phyloP scores from a whole-genome alignment of 2,797 vertebrate genomes.

The Molossus alvarezi region DNA sequence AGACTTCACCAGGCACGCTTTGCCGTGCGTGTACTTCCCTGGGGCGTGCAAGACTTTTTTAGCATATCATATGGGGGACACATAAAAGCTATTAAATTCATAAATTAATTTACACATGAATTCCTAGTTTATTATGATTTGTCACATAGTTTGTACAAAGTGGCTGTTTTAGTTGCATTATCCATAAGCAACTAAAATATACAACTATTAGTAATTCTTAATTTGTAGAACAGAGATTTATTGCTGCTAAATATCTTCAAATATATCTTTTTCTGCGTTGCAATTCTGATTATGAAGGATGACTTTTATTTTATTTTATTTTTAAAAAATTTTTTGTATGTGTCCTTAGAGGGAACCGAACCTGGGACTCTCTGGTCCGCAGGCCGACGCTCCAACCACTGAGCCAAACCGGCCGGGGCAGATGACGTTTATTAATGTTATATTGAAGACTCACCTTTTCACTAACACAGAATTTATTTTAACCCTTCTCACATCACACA shows the following conservation, averaged over 20 bases:
- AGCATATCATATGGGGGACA: slow-evolving; percentile 32
- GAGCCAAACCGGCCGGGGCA: too few relatives aligned
- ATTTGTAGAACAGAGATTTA: slow-evolving; percentile 25
- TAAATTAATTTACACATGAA: slow-evolving; percentile 64
- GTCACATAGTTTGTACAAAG: slow-evolving; percentile 53
- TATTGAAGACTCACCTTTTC: neutral
- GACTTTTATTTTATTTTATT: neutral
- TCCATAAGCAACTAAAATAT: slow-evolving; percentile 49
- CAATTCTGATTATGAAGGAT: slow-evolving; percentile 17
- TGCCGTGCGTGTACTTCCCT: slow-evolving; percentile 18
- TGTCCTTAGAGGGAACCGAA: too few relatives aligned
- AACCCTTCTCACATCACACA: neutral
- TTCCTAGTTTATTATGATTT: slow-evolving; percentile 44
- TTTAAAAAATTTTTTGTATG: too few relatives aligned
- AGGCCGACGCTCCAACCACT: too few relatives aligned
- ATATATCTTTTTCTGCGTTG: slow-evolving; percentile 45
- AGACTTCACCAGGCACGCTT: slow-evolving; percentile 59
- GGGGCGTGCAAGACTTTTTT: neutral
- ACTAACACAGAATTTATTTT: neutral
- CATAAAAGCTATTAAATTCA: slow-evolving; percentile 45
- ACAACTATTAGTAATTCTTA: neutral
- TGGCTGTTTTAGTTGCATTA: neutral
- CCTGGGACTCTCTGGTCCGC: too few relatives aligned
- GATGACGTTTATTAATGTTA: neutral
- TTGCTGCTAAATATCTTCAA: slow-evolving; percentile 34